phyloP scores from a whole-genome alignment of 2,888 invertebrate genomes.

The Proisotoma minuta region DNA sequence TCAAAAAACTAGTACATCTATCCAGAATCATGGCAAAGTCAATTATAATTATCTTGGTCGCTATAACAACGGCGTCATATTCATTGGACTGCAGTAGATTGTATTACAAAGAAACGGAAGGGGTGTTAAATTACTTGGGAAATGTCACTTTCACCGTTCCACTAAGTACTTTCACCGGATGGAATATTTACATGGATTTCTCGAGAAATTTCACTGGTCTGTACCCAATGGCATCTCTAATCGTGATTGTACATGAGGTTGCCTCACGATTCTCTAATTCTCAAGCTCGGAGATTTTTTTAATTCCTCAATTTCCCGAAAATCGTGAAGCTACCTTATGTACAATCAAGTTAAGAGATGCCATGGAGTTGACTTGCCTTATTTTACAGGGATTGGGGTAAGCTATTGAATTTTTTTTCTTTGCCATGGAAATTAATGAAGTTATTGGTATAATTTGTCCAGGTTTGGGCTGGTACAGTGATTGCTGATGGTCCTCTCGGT shows the following conservation, averaged over 20 bases:
- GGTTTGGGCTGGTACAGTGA: conserved; percentile 26
- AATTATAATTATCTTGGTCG: background rate
- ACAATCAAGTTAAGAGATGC: no score
- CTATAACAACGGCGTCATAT: background rate
- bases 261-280: no score
- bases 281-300: no score
- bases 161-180: conserved; percentile 18
- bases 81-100: conserved; percentile 25
- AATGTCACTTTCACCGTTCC: conserved; percentile 29
- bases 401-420: background rate
- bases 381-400: conserved; percentile 40
- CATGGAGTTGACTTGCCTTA: no score
- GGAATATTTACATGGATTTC: conserved; percentile 22
- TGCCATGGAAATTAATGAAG: background rate
- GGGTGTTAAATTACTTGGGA: conserved; percentile 29
- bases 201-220: conserved; percentile 25
- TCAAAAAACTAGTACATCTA: no score
- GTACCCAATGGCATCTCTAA: no score
- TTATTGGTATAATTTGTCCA: background rate
- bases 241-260: no score
- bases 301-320: no score
- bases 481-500: conserved; percentile 7
- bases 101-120: conserved; percentile 20
- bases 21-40: no score
- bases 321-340: no score